These are phyloP conservation scores for Halcyon leucocephala DNA, from an alignment of 2,797 vertebrate genomes.

Conservation along the genomic window DNA sequence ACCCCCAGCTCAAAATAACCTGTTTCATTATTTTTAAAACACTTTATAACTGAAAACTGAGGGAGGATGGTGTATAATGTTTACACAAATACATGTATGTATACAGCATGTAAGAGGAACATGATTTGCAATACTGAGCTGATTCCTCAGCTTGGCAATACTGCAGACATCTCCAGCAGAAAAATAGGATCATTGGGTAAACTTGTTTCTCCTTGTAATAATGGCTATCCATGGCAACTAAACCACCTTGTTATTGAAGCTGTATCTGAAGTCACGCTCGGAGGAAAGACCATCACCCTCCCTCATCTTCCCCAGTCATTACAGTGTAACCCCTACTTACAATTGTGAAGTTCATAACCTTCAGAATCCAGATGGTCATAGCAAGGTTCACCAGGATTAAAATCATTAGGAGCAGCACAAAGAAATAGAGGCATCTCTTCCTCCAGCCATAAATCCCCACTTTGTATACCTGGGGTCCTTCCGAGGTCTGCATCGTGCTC, in stretches of 20 bases:
- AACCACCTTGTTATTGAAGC: not conserved
- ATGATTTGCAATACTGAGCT: not conserved
- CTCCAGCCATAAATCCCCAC: slow-evolving; percentile 99
- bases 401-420: slow-evolving; percentile 98
- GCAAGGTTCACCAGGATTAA: slow-evolving; percentile 98
- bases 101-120: not conserved
- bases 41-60: not conserved
- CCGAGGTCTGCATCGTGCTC: slow-evolving; percentile 92
- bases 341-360: slow-evolving; percentile 99
- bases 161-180: not conserved
- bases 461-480: slow-evolving; percentile 97
- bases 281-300: not conserved
- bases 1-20: not conserved
- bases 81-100: not conserved
- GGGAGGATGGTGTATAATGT: not conserved
- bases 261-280: not conserved
- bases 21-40: not conserved
- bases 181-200: not conserved
- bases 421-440: slow-evolving; percentile 99
- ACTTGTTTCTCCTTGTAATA: not conserved
- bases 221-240: not conserved
- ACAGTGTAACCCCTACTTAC: slow-evolving; percentile 85
- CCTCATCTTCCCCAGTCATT: not conserved
- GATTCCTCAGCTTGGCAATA: not conserved
- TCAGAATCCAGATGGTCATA: slow-evolving; percentile 99